Evolutionary conservation across 2,888 invertebrate genomes (phyloP), one percentile per base, ranked within the genome.

Genomic region (Melieria crassipennis): DNA sequence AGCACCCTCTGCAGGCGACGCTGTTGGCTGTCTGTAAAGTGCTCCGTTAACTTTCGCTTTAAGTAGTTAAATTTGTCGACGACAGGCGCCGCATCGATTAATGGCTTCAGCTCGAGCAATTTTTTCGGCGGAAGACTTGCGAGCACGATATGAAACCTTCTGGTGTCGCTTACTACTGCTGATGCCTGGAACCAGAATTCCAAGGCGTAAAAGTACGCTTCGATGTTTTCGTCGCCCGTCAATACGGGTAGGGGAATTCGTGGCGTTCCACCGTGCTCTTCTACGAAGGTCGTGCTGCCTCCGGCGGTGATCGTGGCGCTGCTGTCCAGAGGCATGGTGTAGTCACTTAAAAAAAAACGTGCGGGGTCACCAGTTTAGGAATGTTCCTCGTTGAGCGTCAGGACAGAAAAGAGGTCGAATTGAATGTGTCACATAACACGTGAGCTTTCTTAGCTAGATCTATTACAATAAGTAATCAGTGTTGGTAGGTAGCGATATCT

Each of bases 141-240:
- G 3, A 52, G 46, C 7, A 68, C 68, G 16, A 68, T 68, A 16
- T 61, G 45, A 16, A 52, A 68, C 52, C 61, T 68, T 61, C 61
- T 52, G 50, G 45, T 9, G 45, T 68, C 68, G 3, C 50, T 43
- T 30, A n/a, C 16, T 45, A 61, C 16, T 11, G n/a, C 7, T 7
- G 67, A 67, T 0, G 60, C 67, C 30, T 67, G 52, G 50, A 67
- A 67, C 58, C 66, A 61, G 11, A 67, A 67, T 6, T 67, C 60
- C 13, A 67, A 42, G 16, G 67, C 50, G 9, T 58, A 67, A n/a
- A 67, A 67, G 50, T 60, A 67, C 7, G 67, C 67, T 11, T 60
- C 60, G 42, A 67, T 67, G 60, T 60, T 67, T 4, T 58, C 52
- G 4, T 67, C 67, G 30, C 50, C 30, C 10, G 45, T 9, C 50